phyloP scores from a whole-genome alignment of 2,888 invertebrate species.

The Drosophila yooni region DNA sequence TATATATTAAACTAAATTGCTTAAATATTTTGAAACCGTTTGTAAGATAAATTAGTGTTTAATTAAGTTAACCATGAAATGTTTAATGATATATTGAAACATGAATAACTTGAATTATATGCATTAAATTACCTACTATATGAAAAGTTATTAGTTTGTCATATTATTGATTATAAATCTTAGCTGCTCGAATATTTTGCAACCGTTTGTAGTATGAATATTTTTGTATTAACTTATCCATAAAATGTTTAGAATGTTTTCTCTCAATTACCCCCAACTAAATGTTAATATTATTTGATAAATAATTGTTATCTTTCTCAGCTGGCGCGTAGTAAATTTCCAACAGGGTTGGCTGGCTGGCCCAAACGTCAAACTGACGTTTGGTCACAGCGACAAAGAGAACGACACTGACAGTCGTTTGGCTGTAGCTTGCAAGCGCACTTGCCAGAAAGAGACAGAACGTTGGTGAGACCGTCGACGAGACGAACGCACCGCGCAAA shows the following conservation, averaged over 20 bases:
- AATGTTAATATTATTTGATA: not conserved
- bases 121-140: not conserved
- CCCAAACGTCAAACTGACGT: constrained; percentile 72
- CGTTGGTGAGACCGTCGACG: constrained; percentile 71
- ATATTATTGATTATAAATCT: not conserved
- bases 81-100: not conserved
- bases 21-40: not conserved
- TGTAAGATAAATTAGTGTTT: not conserved
- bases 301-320: constrained; percentile 2
- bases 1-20: not conserved
- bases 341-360: constrained; percentile 51
- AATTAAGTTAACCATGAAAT: not conserved
- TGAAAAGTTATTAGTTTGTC: not conserved
- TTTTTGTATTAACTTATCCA: not conserved
- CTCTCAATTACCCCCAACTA: not conserved
- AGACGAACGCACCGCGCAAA: constrained; percentile 62
- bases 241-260: not conserved
- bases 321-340: constrained; percentile 39
- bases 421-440: constrained; percentile 40
- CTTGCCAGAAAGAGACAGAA: constrained; percentile 58
- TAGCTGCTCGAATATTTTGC: not conserved
- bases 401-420: constrained; percentile 66
- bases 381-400: constrained; percentile 70
- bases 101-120: not conserved
- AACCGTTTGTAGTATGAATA: not conserved